A percentile compares a stretch with the other conserved stretches of the same genome.
phyloP scores from a whole-genome alignment of 2,113 vertebrate genomes.

The Forbesichthys agassizii region DNA sequence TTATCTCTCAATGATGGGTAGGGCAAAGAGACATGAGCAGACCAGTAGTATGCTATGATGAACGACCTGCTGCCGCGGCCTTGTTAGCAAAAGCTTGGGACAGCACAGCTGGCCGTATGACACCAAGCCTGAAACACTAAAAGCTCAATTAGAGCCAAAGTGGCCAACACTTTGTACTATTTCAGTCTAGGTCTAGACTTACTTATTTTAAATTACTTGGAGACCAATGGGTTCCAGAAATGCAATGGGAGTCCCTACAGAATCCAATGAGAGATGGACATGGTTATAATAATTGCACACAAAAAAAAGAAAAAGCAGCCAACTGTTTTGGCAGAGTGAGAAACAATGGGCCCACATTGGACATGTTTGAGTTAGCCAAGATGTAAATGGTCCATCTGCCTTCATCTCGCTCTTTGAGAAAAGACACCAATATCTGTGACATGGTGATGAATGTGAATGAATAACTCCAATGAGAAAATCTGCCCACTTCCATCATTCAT shows the following conservation, averaged over 20 bases:
- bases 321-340: slow-evolving; percentile 46
- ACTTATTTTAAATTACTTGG: slow-evolving; percentile 47
- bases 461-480: too few species aligned
- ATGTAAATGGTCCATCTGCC: slow-evolving; percentile 70
- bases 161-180: slow-evolving; percentile 41
- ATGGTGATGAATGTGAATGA: too few species aligned
- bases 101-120: slow-evolving; percentile 21
- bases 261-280: slow-evolving; percentile 41
- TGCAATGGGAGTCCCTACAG: slow-evolving; percentile 22
- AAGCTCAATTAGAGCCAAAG: slow-evolving; percentile 48
- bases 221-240: slow-evolving; percentile 37
- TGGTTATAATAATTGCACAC: slow-evolving; percentile 18
- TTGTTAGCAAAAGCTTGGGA: slow-evolving; percentile 35
- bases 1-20: slow-evolving; percentile 29
- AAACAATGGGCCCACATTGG: slow-evolving; percentile 37
- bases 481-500: too few species aligned
- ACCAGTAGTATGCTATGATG: slow-evolving; percentile 8
- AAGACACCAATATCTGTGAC: background rate
- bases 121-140: slow-evolving; percentile 31
- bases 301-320: slow-evolving; percentile 41
- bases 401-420: slow-evolving; percentile 35
- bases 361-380: slow-evolving; percentile 59
- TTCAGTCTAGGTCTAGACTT: slow-evolving; percentile 36
- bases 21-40: slow-evolving; percentile 34
- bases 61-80: slow-evolving; percentile 24